These are phyloP conservation scores for Acromyrmex charruanus DNA, from an alignment of 1,140 invertebrate species.

Conservation along the genomic window DNA sequence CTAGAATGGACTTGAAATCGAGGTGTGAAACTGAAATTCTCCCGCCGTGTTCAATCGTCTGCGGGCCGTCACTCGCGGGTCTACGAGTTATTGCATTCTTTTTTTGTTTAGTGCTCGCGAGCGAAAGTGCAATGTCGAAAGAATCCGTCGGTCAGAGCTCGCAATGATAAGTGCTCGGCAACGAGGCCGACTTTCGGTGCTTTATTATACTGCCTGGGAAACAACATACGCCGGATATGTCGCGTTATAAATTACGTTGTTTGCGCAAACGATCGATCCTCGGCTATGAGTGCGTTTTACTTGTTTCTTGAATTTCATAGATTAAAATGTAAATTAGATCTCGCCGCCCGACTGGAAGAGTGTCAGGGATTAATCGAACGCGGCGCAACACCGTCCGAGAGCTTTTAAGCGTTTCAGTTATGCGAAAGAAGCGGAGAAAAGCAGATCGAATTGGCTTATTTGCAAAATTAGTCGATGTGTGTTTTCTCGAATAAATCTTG, in stretches of 20 bases:
- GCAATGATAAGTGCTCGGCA: conserved; percentile 42
- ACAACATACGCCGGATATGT: conserved; percentile 64
- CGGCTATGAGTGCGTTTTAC: conserved; percentile 11
- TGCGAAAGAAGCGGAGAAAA: not conserved
- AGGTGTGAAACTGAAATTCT: conserved; percentile 53
- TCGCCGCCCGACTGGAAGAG: not conserved
- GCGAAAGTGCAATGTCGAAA: conserved; percentile 59
- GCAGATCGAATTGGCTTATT: not conserved
- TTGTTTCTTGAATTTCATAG: conserved; percentile 30
- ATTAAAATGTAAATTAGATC: conserved; percentile 57
- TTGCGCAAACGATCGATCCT: conserved; percentile 59
- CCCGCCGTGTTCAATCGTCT: conserved; percentile 49
- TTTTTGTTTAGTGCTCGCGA: conserved; percentile 12
- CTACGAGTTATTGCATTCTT: conserved; percentile 65
- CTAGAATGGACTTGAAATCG: not conserved
- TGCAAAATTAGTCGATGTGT: not conserved
- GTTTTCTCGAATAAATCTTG: not conserved
- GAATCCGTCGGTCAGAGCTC: conserved; percentile 34
- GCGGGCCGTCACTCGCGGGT: conserved; percentile 54
- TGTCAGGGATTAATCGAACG: conserved; percentile 46
- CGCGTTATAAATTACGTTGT: conserved; percentile 64
- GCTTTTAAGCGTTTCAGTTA: not conserved
- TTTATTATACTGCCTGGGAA: conserved; percentile 64
- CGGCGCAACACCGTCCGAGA: conserved; percentile 1
- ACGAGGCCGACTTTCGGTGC: conserved; percentile 64